These are phyloP conservation scores for Podocnemis expansa DNA, from an alignment of 2,113 vertebrate genomes.

Conservation along the genomic window DNA sequence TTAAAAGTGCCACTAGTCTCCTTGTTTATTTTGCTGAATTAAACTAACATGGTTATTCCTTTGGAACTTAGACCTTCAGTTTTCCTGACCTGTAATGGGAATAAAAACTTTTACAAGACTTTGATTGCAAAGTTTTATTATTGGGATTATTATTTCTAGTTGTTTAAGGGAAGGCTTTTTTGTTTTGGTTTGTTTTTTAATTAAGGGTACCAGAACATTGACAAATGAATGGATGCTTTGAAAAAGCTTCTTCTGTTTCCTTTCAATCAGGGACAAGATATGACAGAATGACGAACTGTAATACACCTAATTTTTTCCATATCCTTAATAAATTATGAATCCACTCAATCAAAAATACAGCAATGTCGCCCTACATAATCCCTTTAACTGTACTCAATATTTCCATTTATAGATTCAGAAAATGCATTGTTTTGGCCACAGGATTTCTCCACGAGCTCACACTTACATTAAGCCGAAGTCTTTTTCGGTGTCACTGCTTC, in stretches of 20 bases:
- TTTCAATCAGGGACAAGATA: neutral
- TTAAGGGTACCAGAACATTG: neutral
- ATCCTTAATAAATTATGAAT: accelerated
- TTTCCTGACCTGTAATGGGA: neutral
- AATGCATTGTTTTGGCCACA: neutral
- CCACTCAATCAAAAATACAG: accelerated
- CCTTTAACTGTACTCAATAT: accelerated
- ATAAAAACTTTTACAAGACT: neutral
- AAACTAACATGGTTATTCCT: no score
- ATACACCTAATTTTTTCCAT: neutral
- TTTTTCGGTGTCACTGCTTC: neutral
- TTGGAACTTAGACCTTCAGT: no score
- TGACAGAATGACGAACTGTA: neutral
- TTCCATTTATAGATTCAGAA: accelerated
- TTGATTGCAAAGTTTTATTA: neutral
- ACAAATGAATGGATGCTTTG: neutral
- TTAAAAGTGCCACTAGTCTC: no score
- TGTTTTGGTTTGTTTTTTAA: neutral
- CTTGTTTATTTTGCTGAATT: no score
- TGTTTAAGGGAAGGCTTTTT: neutral
- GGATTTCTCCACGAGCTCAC: neutral
- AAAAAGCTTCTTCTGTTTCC: neutral
- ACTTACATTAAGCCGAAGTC: neutral
- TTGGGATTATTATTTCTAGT: neutral
- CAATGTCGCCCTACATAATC: accelerated